These are phyloP conservation scores for Erythrocercus mccallii DNA, from an alignment of 2,113 vertebrate genomes.

Conservation along the genomic window DNA sequence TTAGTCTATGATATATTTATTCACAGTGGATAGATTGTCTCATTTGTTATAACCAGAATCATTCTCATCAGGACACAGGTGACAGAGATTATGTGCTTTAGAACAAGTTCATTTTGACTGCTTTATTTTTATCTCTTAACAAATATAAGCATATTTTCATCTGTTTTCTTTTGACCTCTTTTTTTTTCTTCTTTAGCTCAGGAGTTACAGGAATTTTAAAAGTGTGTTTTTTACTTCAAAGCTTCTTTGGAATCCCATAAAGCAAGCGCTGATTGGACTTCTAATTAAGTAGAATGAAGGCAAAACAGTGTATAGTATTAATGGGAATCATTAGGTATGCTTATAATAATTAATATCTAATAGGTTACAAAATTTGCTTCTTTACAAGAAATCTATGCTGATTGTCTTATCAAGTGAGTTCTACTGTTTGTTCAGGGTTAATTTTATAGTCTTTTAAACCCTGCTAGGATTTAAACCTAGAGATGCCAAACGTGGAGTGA, in stretches of 20 bases:
- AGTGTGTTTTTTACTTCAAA: background rate
- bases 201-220: background rate
- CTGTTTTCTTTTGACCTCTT: background rate
- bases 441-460: slow-evolving; percentile 30
- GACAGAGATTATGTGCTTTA: background rate
- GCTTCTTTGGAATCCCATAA: background rate
- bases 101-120: background rate
- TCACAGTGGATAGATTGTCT: background rate
- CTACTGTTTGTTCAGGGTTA: background rate
- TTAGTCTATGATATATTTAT: background rate
- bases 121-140: background rate
- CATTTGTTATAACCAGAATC: background rate
- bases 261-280: background rate
- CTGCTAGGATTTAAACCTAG: background rate
- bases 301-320: slow-evolving; percentile 23
- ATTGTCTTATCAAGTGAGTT: slow-evolving; percentile 17
- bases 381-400: slow-evolving; percentile 35
- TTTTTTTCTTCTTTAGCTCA: background rate
- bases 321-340: background rate
- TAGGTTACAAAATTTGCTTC: slow-evolving; percentile 17
- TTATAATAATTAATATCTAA: slow-evolving; percentile 38
- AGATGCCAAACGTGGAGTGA: background rate
- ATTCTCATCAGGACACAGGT: background rate
- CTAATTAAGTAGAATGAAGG: background rate
- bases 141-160: background rate